Base-by-base conservation (phyloP, 1,140 invertebrate species). In the Anoplolepis gracilipes region DNA sequence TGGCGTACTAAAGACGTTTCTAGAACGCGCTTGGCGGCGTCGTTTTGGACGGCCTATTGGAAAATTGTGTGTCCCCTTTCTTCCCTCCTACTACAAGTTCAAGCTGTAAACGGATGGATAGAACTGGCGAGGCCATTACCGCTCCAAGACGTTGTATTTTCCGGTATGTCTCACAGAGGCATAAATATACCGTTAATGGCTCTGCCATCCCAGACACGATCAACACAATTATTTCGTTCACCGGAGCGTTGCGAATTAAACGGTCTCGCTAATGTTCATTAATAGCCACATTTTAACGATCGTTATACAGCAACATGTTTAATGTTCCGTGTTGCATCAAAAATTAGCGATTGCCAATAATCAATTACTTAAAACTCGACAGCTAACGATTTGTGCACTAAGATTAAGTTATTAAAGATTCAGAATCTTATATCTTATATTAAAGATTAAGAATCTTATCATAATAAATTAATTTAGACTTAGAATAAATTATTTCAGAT, bases 111-210 rank as follows among this genome's bases (percentile, higher is more conserved):
- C 16, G 46, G 13, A 49, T 49, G 46, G 46, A 49, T 49, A 19
- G 46, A 1, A 49, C 16, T 49, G 42, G 22, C 57, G n/a, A 36
- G 13, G 11, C 85, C 73, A 81, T 90, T 90, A 87, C 76, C 62
- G 81, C 53, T 42, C 49, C 49, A 89, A 53, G 46, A 84, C 75
- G 30, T 19, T 72, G 86, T 87, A 89, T 89, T 85, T 87, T 59
- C 87, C 25, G 25, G 30, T 72, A 33, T 30, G 33, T 73, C 88
- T 76, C 55, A 19, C 33, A 28, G 33, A 25, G 46, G 19, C 57
- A 89, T 87, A 90, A 90, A 90, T 90, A 89, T 61, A 77, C 55
- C 46, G 61, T 89, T 90, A 90, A 90, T 89, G 73, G 79, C n/a
- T 2, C 16, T 28, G 61, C 69, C 57, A 59, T 86, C 19, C 22